A percentile compares a stretch with the other conserved stretches of the same genome.
phyloP scores from a whole-genome alignment of 2,888 invertebrate species.

The Polyommatus icarus region DNA sequence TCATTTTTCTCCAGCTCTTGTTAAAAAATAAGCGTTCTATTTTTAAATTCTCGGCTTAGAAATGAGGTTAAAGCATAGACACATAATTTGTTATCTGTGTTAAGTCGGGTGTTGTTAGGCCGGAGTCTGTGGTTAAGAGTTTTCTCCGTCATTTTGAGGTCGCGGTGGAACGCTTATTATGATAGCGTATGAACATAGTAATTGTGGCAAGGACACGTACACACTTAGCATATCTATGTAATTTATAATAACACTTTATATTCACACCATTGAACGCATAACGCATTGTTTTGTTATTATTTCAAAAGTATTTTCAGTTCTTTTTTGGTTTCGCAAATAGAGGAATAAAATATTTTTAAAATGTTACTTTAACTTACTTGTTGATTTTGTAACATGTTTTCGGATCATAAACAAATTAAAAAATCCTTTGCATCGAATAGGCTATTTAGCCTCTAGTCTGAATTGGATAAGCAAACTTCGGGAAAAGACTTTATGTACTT shows the following conservation, averaged over 20 bases:
- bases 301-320: background rate
- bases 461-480: too few relatives aligned
- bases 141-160: slow-evolving; percentile 55
- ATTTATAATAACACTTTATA: slow-evolving; percentile 26
- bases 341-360: too few relatives aligned
- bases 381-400: too few relatives aligned
- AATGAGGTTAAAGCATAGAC: background rate
- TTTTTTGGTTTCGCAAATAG: background rate
- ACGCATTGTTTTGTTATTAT: background rate
- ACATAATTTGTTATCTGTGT: slow-evolving; percentile 30
- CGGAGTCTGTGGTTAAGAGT: slow-evolving; percentile 38
- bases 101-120: slow-evolving; percentile 24
- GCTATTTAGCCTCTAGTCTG: too few relatives aligned
- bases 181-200: slow-evolving; percentile 49
- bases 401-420: too few relatives aligned
- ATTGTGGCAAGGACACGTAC: slow-evolving; percentile 53
- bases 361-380: too few relatives aligned
- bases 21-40: background rate
- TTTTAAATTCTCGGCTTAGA: background rate
- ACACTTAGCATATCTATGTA: slow-evolving; percentile 39
- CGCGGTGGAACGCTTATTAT: slow-evolving; percentile 46
- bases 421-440: too few relatives aligned
- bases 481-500: too few relatives aligned
- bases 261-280: slow-evolving; percentile 1
- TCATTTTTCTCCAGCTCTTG: background rate